Percentiles rank a stretch among this genome's conserved stretches.
These are phyloP conservation scores for Halyomorpha halys DNA, from an alignment of 1,140 invertebrate genomes.

Conservation along the genomic window DNA sequence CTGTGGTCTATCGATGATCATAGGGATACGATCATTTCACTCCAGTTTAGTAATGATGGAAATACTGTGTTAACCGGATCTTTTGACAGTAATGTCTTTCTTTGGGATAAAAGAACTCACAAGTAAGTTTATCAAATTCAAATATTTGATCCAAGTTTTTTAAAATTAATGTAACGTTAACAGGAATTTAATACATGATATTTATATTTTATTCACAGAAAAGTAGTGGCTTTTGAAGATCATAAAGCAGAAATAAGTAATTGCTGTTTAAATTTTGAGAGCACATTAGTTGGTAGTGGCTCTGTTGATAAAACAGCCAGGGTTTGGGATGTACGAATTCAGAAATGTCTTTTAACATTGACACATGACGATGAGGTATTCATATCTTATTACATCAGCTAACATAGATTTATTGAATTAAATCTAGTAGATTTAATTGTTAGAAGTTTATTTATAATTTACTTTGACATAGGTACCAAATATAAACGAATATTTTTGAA, in stretches of 20 bases:
- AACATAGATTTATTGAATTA: neutral
- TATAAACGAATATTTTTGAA: too few species aligned
- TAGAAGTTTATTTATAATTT: too few species aligned
- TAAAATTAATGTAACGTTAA: neutral
- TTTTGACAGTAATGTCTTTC: constrained; percentile 60
- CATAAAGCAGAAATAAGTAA: constrained; percentile 63
- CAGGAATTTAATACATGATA: neutral
- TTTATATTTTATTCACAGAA: constrained; percentile 37
- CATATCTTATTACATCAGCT: constrained; percentile 12
- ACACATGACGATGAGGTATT: constrained; percentile 56
- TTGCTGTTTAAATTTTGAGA: constrained; percentile 63
- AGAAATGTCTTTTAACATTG: constrained; percentile 49
- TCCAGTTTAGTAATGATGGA: constrained; percentile 58
- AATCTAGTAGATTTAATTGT: too few species aligned
- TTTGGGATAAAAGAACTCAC: constrained; percentile 56
- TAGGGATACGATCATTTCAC: constrained; percentile 58
- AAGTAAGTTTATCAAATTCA: neutral
- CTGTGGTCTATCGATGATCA: constrained; percentile 52
- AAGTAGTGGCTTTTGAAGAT: constrained; percentile 49
- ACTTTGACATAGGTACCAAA: too few species aligned
- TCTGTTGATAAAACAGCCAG: constrained; percentile 64
- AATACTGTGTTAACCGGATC: constrained; percentile 62
- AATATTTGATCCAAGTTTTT: neutral
- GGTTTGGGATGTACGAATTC: constrained; percentile 56
- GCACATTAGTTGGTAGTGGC: constrained; percentile 54